Evolutionary conservation across 2,888 invertebrate species (phyloP).

Genomic region (Acanthoscelides obtectus): DNA sequence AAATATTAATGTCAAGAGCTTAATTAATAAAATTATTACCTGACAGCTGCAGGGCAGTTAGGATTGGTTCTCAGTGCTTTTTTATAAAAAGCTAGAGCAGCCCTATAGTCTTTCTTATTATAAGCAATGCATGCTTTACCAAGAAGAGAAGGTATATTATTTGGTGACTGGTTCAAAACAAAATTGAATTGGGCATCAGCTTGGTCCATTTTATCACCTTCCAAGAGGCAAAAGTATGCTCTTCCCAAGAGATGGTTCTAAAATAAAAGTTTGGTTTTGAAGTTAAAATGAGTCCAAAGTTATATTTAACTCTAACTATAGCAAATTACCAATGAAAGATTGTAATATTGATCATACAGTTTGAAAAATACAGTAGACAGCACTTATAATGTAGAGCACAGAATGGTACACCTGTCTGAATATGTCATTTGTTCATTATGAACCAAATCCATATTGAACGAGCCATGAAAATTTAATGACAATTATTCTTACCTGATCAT

Average conservation of each 20-base stretch:
- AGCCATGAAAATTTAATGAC: too few species aligned
- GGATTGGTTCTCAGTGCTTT: slow-evolving; percentile 95
- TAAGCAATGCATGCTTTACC: slow-evolving; percentile 99
- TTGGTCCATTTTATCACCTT: slow-evolving; percentile 99
- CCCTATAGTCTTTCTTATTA: slow-evolving; percentile 93
- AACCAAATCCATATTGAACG: too few species aligned
- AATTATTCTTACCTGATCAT: slow-evolving; percentile 91
- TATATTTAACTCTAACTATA: too few species aligned
- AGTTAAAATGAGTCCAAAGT: too few species aligned
- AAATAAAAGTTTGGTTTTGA: too few species aligned
- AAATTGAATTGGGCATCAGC: slow-evolving; percentile 99
- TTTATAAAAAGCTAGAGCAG: slow-evolving; percentile 95
- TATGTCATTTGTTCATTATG: too few species aligned
- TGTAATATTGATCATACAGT: too few species aligned
- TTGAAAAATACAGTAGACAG: too few species aligned
- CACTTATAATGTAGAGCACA: too few species aligned
- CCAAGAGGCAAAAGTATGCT: slow-evolving; percentile 95
- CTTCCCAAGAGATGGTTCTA: slow-evolving; percentile 95
- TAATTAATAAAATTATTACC: slow-evolving; percentile 23
- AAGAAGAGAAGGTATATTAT: slow-evolving; percentile 93
- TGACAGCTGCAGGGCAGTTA: slow-evolving; percentile 92
- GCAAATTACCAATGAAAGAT: too few species aligned
- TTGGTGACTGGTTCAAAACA: slow-evolving; percentile 90
- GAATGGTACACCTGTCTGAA: too few species aligned
- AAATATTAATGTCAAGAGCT: neutral